Percentiles rank a stretch among this genome's conserved stretches.
Conservation (phyloP, 92 coral and sea anemone species). For the Heteractis magnifica region DNA sequence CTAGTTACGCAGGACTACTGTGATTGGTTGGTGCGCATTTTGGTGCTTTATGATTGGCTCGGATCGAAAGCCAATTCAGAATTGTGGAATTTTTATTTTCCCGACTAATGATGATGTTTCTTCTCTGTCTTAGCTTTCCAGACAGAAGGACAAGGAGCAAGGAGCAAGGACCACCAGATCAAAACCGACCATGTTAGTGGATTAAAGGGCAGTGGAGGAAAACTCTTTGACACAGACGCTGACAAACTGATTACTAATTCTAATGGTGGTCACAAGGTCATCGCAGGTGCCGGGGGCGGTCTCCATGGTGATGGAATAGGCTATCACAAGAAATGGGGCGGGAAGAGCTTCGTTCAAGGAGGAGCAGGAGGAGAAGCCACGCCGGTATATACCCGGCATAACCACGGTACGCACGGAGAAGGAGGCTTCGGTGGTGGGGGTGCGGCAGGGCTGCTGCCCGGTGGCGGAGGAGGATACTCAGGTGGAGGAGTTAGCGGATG, state of each 20-base stretch:
- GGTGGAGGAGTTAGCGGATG: conserved; percentile 94
- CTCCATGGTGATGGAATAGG: conserved; percentile 72
- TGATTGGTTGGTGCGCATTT: too few relatives aligned
- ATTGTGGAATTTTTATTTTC: neutral
- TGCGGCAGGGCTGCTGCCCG: conserved; percentile 91
- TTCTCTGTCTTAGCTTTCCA: neutral
- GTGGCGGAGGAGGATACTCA: conserved; percentile 94
- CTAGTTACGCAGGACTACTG: too few relatives aligned
- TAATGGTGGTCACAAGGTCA: conserved; percentile 65
- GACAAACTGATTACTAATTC: conserved; percentile 49
- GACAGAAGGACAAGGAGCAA: conserved; percentile 66
- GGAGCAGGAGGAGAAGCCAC: conserved; percentile 82
- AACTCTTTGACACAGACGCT: conserved; percentile 62
- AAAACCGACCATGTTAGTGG: conserved; percentile 61
- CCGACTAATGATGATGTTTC: neutral
- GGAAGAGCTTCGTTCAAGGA: conserved; percentile 75
- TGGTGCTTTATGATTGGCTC: too few relatives aligned
- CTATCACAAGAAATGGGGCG: conserved; percentile 74
- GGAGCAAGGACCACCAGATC: conserved; percentile 47
- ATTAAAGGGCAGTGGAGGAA: conserved; percentile 73
- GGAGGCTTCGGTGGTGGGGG: conserved; percentile 99
- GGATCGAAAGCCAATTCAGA: neutral
- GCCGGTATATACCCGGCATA: conserved; percentile 37
- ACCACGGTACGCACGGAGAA: conserved; percentile 65
- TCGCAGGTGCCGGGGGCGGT: conserved; percentile 99